Base-by-base conservation (phyloP, 2,888 invertebrate genomes). In the Saturnia pavonia region DNA sequence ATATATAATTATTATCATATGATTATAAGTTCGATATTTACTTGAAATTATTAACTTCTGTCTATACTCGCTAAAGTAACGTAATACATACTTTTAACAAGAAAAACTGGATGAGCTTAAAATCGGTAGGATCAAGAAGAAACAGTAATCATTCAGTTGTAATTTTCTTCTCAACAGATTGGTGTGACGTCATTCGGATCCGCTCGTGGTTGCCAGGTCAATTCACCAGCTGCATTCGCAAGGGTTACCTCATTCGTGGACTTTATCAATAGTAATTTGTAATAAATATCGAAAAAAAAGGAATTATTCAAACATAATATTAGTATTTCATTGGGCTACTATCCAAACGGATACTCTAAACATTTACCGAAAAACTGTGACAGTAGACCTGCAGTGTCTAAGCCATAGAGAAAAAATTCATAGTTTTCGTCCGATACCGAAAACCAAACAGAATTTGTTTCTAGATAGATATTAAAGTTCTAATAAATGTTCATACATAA, bases 191-290 rank as follows among this genome's bases (percentile, higher is more conserved):
- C 69, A 19, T 69, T 69, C 48, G 65, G 69, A 34, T 48, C 72
- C 8, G 63, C 63, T 8, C 67, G 74, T 12, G 86, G 88, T 11
- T 88, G 89, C 73, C 72, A 83, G 40, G 43, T 70, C 1, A 80
- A 78, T 3, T 69, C 74, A 27, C 87, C 87, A 2, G 82, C 86
- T 45, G 87, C 76, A 12, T 89, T 79, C 75, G 84, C 80, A n/a
- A 80, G 88, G 69, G 82, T 85, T 6, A 82, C 86, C 0, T 85
- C 84, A 1, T 88, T 72, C 77, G 48, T 81, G 1, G 40, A 66
- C 69, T 87, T 80, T 72, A 80, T 88, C 72, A 71, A 77, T 48
- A 63, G 71, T 48, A 75, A 84, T 71, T 12, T 84, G 63, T 79
- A 74, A 78, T 72, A 12, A 22, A 69, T n/a, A n/a, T n/a, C n/a